phyloP scores from a whole-genome alignment of 2,888 invertebrate species.

The Andricus curvator region DNA sequence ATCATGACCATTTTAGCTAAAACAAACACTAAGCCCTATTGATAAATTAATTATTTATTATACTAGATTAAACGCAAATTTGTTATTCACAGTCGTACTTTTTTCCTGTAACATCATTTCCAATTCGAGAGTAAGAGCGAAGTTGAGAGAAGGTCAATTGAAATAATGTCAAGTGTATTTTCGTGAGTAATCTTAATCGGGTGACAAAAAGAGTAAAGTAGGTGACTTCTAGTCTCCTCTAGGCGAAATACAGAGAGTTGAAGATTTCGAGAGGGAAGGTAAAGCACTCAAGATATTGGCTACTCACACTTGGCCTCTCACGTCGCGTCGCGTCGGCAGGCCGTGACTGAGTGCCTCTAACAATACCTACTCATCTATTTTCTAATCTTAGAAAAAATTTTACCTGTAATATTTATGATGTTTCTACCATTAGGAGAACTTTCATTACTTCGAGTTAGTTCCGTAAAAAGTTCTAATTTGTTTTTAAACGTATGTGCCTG shows the following conservation, averaged over 20 bases:
- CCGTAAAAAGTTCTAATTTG: too few relatives aligned
- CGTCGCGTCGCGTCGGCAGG: slow-evolving; percentile 46
- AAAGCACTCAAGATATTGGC: slow-evolving; percentile 62
- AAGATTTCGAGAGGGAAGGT: slow-evolving; percentile 46
- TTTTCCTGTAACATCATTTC: too few relatives aligned
- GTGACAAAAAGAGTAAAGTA: slow-evolving; percentile 51
- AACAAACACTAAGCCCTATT: neutral
- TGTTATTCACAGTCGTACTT: too few relatives aligned
- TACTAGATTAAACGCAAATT: too few relatives aligned
- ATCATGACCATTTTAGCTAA: neutral
- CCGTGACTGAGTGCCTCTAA: slow-evolving; percentile 67
- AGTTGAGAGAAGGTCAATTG: slow-evolving; percentile 9
- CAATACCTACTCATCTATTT: slow-evolving; percentile 47
- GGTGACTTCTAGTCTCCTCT: slow-evolving; percentile 32
- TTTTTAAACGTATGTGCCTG: too few relatives aligned
- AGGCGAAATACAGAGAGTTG: slow-evolving; percentile 46
- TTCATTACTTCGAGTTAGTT: too few relatives aligned
- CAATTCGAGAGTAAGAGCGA: neutral
- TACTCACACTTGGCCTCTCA: slow-evolving; percentile 56
- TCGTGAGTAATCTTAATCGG: slow-evolving; percentile 74
- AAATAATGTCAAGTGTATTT: slow-evolving; percentile 64
- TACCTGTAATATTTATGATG: neutral
- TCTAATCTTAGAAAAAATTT: neutral
- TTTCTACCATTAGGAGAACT: too few relatives aligned
- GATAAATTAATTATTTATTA: neutral